Evolutionary conservation across 2,113 vertebrate genomes (phyloP), one percentile per base, ranked within the genome.

Genomic region (Chroicocephalus ridibundus): DNA sequence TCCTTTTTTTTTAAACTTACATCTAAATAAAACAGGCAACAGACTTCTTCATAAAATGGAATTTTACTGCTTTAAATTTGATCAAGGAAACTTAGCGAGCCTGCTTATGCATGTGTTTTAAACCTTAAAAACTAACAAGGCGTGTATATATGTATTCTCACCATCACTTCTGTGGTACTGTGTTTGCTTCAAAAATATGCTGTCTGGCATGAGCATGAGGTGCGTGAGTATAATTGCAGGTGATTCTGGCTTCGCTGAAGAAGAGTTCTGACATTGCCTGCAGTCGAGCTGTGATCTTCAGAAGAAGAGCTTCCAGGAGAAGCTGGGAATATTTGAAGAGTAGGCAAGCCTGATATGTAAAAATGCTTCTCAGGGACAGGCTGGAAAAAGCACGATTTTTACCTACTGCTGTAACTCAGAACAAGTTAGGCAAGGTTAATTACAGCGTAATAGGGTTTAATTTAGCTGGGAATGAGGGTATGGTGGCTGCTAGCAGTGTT

Each of bases 381-480:
- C 70, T 92, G 79, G 83, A 40, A 94, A 86, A 78, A 94, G 82
- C 66, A 21, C 71, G 75, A 86, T 79, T 94, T 95, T 95, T 87
- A 96, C 93, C 92, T 96, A 55, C 82, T 95, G 81, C 88, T 96
- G 77, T 94, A 91, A 93, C 86, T 88, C 82, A 88, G 97, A 98
- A 97, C 97, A 88, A 96, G 97, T 97, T 97, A 95, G 96, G 94
- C 90, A 85, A 97, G 96, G 94, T 97, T 97, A 96, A 97, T 94
- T 93, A 92, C 96, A 96, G 90, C 86, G 86, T 97, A 96, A 96
- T 95, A 64, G 89, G 71, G 90, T 97, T 97, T 97, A 97, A 98
- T 98, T 95, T 98, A 96, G 82, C 93, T 98, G 97, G 96, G 94
- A 97, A 93, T 94, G 83, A 93, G 93, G 75, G 93, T 93, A 94